Base-by-base conservation (phyloP, 53 echinoderm and acorn worm genomes). In the Zoroaster sp. region DNA sequence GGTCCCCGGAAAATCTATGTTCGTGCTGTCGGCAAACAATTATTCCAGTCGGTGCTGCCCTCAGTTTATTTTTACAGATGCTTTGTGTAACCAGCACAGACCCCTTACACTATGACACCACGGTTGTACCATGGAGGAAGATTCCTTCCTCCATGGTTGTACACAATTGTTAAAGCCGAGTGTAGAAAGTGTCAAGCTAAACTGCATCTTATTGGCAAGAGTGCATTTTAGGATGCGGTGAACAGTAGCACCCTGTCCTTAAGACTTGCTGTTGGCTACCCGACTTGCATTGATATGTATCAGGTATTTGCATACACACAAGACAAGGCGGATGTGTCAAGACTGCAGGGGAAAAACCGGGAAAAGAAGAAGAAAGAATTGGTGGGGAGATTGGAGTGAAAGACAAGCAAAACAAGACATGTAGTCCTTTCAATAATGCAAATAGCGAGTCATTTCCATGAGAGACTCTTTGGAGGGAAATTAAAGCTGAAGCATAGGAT, bases 361-460 rank as follows among this genome's bases (percentile, higher is more conserved):
- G 70, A 30, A 9, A 4, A 34, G 70, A 4, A 7, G 7, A 35
- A 35, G 70, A 35, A 5, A 35, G 9, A 5, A 5, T 42, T 14
- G 74, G 45, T 42, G 31, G 38, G 31, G 38, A 63, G 66, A 39
- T 63, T 36, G 66, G 63, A 65, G 34, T 21, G 21, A 23, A 65
- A 25, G 33, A 31, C 2, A 49, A 32, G 51, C 51, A 18, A 32
- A 49, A 77, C 18, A 35, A 52, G 53, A 63, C 59, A n/a, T 79
- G 79, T 39, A 54, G 71, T 70, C 85, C 49, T 69, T 85, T 85
- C 85, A 69, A 85, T 85, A 85, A 85, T 85, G 85, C 85, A 85
- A 70, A 41, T 31, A 40, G 71, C 17, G 30, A 85, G 71, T 85
- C 85, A 85, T 85, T 85, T 71, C 85, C 85, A 85, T 51, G 47